Evolutionary conservation across 2,888 invertebrate genomes (phyloP), one percentile per base, ranked within the genome.

Genomic region (Chymomyza amoena): DNA sequence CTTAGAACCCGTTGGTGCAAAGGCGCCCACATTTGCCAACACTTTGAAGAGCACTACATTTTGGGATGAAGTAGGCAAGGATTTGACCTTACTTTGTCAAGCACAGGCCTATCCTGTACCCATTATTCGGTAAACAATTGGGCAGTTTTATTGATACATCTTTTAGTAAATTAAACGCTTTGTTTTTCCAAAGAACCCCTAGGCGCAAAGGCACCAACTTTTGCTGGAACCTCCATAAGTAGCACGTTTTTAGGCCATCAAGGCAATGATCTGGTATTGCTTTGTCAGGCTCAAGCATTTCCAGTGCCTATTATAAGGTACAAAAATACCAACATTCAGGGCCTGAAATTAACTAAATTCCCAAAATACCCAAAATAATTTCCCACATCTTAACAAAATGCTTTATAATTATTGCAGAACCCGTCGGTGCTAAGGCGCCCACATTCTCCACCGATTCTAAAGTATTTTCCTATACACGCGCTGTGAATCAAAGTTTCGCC

Each of bases 71-170:
- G 92, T 92, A 89, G 32, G 93, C 90, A 90, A 95, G 94, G 68
- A 93, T 94, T 93, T 94, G 87, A 93, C 92, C 76, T 90, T 94
- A 78, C 91, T 94, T 66, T 95, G 95, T 92, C 94, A 94, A 91
- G 95, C 95, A 32, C 96, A 96, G 92, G 95, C 95, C 18, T 96
- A 94, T 92, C 96, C 96, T 67, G 94, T 95, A 87, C 95, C 96
- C 84, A 91, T 93, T 82, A 94, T 94, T 94, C 95, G 95, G 95
- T 96, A 90, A 95, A 94, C 61, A 59, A 13, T 45, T 45, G 39
- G 39, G 39, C 39, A 45, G 39, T 45, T 45, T 32, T 32, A 32
- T 32, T 4, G 0, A 13, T 1, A 45, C 0, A 2, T 4, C 10
- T 13, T 45, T 45, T 45, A 45, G 13, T 10, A 45, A 10, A 13